phyloP scores from a whole-genome alignment of 2,113 vertebrate species.

The Acrocephalus kingi region DNA sequence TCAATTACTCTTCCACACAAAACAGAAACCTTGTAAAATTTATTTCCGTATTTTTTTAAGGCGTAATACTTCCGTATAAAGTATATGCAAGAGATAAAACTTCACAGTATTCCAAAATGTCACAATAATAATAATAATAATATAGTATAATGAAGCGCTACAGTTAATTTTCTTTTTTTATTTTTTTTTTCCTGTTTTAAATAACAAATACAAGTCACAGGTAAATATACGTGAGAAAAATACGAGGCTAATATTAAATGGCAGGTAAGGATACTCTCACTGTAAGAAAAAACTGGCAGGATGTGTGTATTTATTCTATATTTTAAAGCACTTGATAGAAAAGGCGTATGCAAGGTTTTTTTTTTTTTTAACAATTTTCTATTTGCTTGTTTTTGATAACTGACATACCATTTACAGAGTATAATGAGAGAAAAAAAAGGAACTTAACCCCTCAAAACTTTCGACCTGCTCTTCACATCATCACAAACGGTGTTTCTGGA shows the following conservation, averaged over 20 bases:
- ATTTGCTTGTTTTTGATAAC: constrained; percentile 79
- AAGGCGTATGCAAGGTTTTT: constrained; percentile 84
- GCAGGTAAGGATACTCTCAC: constrained; percentile 88
- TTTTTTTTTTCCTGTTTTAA: constrained; percentile 82
- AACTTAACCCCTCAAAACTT: constrained; percentile 81
- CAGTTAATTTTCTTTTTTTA: constrained; percentile 85
- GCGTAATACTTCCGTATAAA: constrained; percentile 90
- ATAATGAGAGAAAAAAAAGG: constrained; percentile 82
- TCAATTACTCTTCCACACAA: constrained; percentile 89
- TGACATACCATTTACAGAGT: constrained; percentile 82
- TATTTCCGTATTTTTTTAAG: constrained; percentile 87
- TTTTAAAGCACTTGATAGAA: constrained; percentile 90
- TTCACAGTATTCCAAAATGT: constrained; percentile 91
- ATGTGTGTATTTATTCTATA: constrained; percentile 88
- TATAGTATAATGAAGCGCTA: constrained; percentile 89
- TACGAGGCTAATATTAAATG: constrained; percentile 89
- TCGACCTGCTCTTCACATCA: constrained; percentile 80
- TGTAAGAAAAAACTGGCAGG: constrained; percentile 88
- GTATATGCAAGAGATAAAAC: constrained; percentile 91
- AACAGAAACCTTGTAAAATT: constrained; percentile 91
- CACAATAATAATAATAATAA: constrained; percentile 86
- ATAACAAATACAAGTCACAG: constrained; percentile 90
- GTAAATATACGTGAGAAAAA: constrained; percentile 91
- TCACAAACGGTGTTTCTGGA: constrained; percentile 67
- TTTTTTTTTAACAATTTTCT: constrained; percentile 75